Conservation (phyloP, 2,113 vertebrate genomes). For the Mellivora capensis region DNA sequence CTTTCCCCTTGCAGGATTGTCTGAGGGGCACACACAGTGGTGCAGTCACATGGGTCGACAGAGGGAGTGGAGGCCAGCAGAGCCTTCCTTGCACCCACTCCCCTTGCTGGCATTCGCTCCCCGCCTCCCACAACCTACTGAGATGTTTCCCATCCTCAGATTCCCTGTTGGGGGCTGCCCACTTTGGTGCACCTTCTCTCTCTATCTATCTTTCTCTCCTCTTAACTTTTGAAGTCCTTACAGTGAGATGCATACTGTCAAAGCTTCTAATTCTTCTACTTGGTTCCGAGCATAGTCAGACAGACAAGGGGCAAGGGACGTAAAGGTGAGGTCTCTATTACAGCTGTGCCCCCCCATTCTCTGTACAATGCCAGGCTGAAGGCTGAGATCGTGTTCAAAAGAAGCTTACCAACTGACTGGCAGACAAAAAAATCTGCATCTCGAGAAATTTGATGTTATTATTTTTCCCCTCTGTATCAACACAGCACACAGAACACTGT, state of each 20-base stretch:
- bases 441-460: background rate
- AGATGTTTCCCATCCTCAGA: too few species aligned
- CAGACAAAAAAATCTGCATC: background rate
- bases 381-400: background rate
- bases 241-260: background rate
- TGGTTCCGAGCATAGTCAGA: background rate
- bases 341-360: background rate
- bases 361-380: background rate
- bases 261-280: background rate
- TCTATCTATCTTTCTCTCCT: background rate
- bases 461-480: background rate
- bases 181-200: background rate
- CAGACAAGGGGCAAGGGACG: background rate
- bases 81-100: background rate
- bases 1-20: background rate
- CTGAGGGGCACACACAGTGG: background rate
- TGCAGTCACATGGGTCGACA: background rate
- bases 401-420: background rate
- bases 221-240: background rate
- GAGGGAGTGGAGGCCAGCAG: background rate
- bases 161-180: rapidly evolving
- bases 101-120: background rate
- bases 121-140: rapidly evolving
- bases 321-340: background rate
- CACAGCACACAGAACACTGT: background rate